Evolutionary conservation across 2,888 invertebrate species (phyloP).

Genomic region (Acronicta leporina): DNA sequence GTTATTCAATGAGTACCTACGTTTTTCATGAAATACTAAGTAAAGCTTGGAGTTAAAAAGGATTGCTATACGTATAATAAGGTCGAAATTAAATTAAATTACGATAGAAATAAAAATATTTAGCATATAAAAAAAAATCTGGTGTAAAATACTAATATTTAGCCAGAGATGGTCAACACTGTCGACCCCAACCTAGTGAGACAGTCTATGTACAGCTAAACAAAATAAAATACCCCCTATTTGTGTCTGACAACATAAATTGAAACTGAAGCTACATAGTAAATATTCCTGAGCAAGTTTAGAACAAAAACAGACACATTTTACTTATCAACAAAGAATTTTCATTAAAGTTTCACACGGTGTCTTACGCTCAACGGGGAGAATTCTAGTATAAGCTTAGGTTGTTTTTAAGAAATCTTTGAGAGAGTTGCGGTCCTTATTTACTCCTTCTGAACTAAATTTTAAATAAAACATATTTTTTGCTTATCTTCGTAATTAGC

Average conservation of each 20-base stretch:
- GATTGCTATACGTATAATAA: too few relatives aligned
- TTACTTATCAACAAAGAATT: conserved; percentile 59
- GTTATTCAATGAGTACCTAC: too few relatives aligned
- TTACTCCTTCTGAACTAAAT: conserved; percentile 41
- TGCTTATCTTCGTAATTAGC: conserved; percentile 6
- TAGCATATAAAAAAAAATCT: too few relatives aligned
- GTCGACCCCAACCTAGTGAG: not conserved
- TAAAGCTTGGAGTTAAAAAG: too few relatives aligned
- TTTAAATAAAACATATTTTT: not conserved
- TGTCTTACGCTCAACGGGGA: conserved; percentile 48
- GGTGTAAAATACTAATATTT: not conserved
- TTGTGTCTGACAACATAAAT: conserved; percentile 2
- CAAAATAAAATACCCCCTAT: not conserved
- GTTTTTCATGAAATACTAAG: too few relatives aligned
- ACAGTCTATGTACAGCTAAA: not conserved
- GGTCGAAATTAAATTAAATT: too few relatives aligned
- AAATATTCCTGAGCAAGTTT: conserved; percentile 40
- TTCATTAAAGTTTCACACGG: conserved; percentile 55
- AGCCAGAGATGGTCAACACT: not conserved
- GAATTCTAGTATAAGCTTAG: conserved; percentile 58
- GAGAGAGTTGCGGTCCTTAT: conserved; percentile 46
- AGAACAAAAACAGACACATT: conserved; percentile 47
- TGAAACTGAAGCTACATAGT: conserved; percentile 26
- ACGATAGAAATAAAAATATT: too few relatives aligned
- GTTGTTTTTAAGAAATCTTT: conserved; percentile 57